These are phyloP conservation scores for Hermodice carunculata DNA, from an alignment of 2,888 invertebrate species.

Conservation along the genomic window DNA sequence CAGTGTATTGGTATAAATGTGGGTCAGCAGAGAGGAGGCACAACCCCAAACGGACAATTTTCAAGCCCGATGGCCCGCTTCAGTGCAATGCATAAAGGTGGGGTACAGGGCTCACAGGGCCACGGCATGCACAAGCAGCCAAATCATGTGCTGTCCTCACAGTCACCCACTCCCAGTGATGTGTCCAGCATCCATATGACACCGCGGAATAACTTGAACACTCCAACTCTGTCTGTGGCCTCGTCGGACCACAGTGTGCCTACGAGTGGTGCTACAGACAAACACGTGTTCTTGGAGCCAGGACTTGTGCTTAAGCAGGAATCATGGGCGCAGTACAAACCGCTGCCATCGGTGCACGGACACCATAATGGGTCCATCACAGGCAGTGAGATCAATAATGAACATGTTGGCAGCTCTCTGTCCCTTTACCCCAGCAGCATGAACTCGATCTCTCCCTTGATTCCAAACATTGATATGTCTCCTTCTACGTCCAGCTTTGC, in stretches of 20 bases:
- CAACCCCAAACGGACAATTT: too few species aligned
- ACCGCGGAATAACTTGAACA: slow-evolving; percentile 3
- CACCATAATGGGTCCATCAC: neutral
- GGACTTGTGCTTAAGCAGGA: slow-evolving; percentile 13
- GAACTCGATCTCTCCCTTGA: slow-evolving; percentile 23
- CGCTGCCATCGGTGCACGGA: slow-evolving; percentile 16
- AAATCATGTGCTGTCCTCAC: too few species aligned
- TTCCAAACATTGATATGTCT: slow-evolving; percentile 16
- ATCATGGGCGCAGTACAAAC: slow-evolving; percentile 24
- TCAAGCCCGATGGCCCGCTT: too few species aligned
- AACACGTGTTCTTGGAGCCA: slow-evolving; percentile 21
- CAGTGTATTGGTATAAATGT: too few species aligned
- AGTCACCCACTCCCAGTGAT: slow-evolving; percentile 20
- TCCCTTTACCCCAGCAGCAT: slow-evolving; percentile 1
- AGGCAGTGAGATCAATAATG: neutral
- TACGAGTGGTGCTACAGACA: neutral
- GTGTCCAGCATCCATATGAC: slow-evolving; percentile 26
- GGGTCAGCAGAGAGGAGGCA: too few species aligned
- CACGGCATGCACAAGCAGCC: too few species aligned
- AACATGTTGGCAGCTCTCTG: neutral
- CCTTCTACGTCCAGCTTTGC: slow-evolving; percentile 14
- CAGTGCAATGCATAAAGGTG: too few species aligned
- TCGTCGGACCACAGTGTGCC: neutral
- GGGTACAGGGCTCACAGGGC: too few species aligned
- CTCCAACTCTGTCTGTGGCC: neutral